Base-by-base conservation (phyloP, 2,888 invertebrate genomes). In the Apamea monoglypha region DNA sequence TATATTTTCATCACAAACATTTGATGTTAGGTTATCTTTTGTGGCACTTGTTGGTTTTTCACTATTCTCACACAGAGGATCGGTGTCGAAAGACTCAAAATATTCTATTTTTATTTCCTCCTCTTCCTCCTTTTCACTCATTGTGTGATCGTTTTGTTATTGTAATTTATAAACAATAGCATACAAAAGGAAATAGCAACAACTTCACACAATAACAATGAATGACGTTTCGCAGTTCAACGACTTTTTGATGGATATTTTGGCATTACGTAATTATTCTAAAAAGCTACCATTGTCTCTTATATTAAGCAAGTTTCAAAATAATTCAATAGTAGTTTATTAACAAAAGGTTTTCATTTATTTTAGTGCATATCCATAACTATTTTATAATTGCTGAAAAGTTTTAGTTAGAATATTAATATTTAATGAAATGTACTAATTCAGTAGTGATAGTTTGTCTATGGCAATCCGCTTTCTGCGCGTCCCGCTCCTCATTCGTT, bases 91-190 rank as follows among this genome's bases (percentile, higher is more conserved):
- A 6, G 81, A 78, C 53, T 92, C 92, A 73, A 83, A 87, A 82
- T 93, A 94, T 90, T 94, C 94, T 64, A 94, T 91, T 89, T 94
- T 93, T 76, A 94, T 94, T 91, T 92, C 92, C 25, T 68, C 80
- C 87, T 93, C 92, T 36, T 91, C 91, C 21, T 82, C 66, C 64
- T 76, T 76, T 69, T 44, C 66, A 75, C 36, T 78, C 86, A 86
- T 86, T 74, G 29, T 66, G 36, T 59, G 56, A n/a, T 74, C 61
- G 53, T 59, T 25, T 32, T 74, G 47, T 16, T 76, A 36, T 10
- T 75, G 29, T 53, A 72, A 72, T 53, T 36, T 10, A 8, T 21
- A 68, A 21, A 64, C 66, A 76, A 79, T 67, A 61, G 56, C 16
- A 21, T 53, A 36, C 7, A 56, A 61, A 2, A 44, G 44, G n/a